Base-by-base conservation (phyloP, 2,888 invertebrate genomes). In the Pedicia rivosa region DNA sequence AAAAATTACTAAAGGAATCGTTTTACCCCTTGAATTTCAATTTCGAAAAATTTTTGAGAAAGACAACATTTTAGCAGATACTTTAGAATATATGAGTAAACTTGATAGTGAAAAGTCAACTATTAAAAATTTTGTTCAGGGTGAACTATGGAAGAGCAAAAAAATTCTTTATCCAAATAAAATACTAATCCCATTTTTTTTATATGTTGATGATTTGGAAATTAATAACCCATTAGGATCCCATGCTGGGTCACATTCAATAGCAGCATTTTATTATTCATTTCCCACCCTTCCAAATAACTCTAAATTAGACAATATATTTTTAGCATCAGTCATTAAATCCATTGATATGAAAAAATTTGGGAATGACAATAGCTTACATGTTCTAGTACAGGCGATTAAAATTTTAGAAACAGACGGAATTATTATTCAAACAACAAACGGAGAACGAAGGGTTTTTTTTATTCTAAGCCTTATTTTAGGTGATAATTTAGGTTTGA, bases 221-320 rank as follows among this genome's bases (percentile, higher is more conserved):
- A 47, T 48, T 15, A 48, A 46, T 32, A 46, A 48, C 35, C 45
- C 48, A n/a, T 40, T 49, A 27, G 48, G 47, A 15, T 42, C 47
- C 6, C 35, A 48, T 30, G 33, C 45, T 7, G n/a, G 26, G 9
- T 42, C 38, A 30, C 42, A 48, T 36, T 44, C 46, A 2, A 36
- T 47, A 24, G 45, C 46, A 20, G 25, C 24, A 4, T 24, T 30
- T 17, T 30, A 28, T 28, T 28, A 13, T 13, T 16, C 6, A 10
- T 30, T 30, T 30, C 30, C 17, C 8, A 12, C n/a, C n/a, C n/a
- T n/a, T n/a, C n/a, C n/a, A n/a, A n/a, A n/a, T n/a, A n/a, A n/a
- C n/a, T n/a, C n/a, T n/a, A n/a, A n/a, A n/a, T n/a, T n/a, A n/a
- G n/a, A n/a, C n/a, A n/a, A n/a, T n/a, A n/a, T n/a, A n/a, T n/a